phyloP scores from a whole-genome alignment of 1,140 invertebrate species.

The Tyrophagus putrescentiae region DNA sequence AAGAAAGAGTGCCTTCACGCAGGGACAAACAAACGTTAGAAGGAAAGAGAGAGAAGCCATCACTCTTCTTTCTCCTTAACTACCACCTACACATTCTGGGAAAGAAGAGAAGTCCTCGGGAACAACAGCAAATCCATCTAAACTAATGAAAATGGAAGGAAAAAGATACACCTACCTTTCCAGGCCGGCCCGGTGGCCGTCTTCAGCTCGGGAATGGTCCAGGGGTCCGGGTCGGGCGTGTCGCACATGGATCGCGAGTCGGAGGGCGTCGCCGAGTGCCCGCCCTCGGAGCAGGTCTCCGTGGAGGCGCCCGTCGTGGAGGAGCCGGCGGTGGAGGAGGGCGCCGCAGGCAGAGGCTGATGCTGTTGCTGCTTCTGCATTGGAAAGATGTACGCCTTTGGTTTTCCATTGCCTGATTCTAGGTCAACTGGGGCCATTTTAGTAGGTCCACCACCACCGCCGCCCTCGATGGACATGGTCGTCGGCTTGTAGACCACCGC shows the following conservation, averaged over 20 bases:
- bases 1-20: too few species aligned
- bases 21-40: too few species aligned
- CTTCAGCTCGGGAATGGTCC: not conserved
- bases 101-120: too few species aligned
- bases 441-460: not conserved
- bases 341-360: too few species aligned
- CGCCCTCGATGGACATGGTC: not conserved
- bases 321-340: too few species aligned
- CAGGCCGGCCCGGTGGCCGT: not conserved
- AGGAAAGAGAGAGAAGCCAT: too few species aligned
- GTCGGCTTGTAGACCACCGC: not conserved
- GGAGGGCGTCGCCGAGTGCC: slow-evolving; percentile 8
- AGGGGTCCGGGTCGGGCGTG: not conserved
- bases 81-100: too few species aligned
- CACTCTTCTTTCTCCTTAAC: too few species aligned
- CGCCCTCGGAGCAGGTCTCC: not conserved
- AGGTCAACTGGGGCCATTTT: not conserved
- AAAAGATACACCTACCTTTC: slow-evolving; percentile 13
- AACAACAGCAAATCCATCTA: too few species aligned
- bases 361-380: too few species aligned
- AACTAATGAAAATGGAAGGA: too few species aligned
- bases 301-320: not conserved
- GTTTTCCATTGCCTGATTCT: not conserved
- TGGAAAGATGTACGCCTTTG: slow-evolving; percentile 5
- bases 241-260: slow-evolving; percentile 9